A percentile compares a stretch with the other conserved stretches of the same genome.
phyloP scores from a whole-genome alignment of 2,797 vertebrate genomes.

The Cyclopterus lumpus region DNA sequence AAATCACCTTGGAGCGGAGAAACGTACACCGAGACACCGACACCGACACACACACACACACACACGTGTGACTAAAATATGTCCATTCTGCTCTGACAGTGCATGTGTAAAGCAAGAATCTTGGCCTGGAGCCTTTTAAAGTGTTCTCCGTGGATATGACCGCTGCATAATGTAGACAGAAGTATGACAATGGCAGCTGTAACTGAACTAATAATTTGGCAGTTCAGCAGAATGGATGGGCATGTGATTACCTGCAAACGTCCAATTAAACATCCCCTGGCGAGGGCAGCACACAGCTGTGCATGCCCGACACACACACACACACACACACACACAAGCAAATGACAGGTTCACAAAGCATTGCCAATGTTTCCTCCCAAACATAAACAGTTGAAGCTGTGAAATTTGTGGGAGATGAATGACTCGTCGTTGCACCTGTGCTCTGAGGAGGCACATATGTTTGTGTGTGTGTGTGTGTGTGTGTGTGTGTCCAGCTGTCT shows the following conservation, averaged over 20 bases:
- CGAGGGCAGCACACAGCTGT: conserved; percentile 66
- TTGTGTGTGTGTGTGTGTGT: conserved; percentile 20
- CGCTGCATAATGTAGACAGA: conserved; percentile 38
- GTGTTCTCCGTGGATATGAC: conserved; percentile 38
- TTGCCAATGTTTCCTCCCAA: conserved; percentile 68
- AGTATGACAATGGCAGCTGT: conserved; percentile 58
- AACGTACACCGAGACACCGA: neutral
- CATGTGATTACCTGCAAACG: conserved; percentile 72
- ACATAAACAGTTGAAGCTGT: conserved; percentile 72
- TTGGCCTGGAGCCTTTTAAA: conserved; percentile 16
- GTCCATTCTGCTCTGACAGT: neutral
- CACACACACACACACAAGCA: conserved; percentile 14
- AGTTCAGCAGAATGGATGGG: conserved; percentile 64
- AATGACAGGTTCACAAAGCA: conserved; percentile 63
- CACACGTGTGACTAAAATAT: neutral
- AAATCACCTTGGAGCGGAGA: conserved; percentile 37
- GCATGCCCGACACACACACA: conserved; percentile 28
- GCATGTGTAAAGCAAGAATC: conserved; percentile 13
- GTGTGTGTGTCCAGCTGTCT: conserved; percentile 38
- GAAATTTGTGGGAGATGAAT: conserved; percentile 75
- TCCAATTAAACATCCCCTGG: conserved; percentile 68
- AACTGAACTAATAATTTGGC: conserved; percentile 72
- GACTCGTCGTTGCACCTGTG: conserved; percentile 76
- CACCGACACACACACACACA: neutral
- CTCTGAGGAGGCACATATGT: conserved; percentile 38